Base-by-base conservation (phyloP, 2,888 invertebrate genomes). In the Phortica okadai region DNA sequence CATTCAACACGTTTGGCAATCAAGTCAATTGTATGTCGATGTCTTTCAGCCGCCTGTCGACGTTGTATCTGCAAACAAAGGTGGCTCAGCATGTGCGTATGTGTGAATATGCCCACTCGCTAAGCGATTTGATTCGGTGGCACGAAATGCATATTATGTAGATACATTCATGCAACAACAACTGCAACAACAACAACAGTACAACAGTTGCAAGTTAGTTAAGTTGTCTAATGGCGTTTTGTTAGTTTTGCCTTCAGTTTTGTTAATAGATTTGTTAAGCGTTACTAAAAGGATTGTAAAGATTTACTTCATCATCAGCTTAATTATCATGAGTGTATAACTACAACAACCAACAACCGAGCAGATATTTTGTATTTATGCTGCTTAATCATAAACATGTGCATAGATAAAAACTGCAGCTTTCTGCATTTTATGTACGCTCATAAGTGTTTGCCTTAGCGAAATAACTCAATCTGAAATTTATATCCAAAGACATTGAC, bases 1-100 rank as follows among this genome's bases (percentile, higher is more conserved):
- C 70, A 72, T 72, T 72, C 70, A 72, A 72, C 70, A 72, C 70
- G 54, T 72, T 72, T 72, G 70, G 25, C 70, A 72, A 72, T 72
- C 70, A 72, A 72, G 54, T 72, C 70, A 72, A 72, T 72, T 72
- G 70, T 72, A 56, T 56, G 33, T 72, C 45, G 44, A 41, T 45
- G 45, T 44, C 69, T 69, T 33, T 69, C 21, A 33, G 21, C 67
- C 33, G 67, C 50, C 45, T 69, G 45, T 69, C 45, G 70, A 33
- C n/a, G 50, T 67, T 44, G 67, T 50, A 67, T 14, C 33, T n/a
- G 67, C 45, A 72, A 72, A 72, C 70, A 72, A 72, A 72, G 70
- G 70, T 72, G 70, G 70, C 70, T 25, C 70, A 72, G 70, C 70
- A 33, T 72, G 70, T 72, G 14, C 2, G 4, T 33, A 33, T 33